Percentiles rank a stretch among this genome's conserved stretches.
phyloP scores from a whole-genome alignment of 2,113 vertebrate genomes.

The Dromiciops gliroides region DNA sequence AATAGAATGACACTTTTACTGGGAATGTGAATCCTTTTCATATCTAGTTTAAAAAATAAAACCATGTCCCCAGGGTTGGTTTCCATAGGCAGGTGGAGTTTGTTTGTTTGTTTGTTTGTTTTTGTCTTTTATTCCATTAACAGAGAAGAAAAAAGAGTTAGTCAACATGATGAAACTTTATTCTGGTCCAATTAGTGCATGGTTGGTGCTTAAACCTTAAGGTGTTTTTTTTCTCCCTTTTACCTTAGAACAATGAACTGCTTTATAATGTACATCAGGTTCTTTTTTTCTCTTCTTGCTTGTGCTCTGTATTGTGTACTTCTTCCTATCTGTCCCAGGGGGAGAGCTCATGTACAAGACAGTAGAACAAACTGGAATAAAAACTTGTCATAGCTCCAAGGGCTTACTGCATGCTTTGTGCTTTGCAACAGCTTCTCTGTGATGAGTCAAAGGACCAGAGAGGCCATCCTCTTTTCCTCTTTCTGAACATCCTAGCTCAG shows the following conservation, averaged over 20 bases:
- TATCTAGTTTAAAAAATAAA: neutral
- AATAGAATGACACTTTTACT: neutral
- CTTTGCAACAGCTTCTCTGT: conserved; percentile 42
- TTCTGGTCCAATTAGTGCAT: conserved; percentile 68
- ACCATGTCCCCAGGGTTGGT: neutral
- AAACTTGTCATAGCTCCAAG: conserved; percentile 40
- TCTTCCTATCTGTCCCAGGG: conserved; percentile 79
- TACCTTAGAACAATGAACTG: conserved; percentile 64
- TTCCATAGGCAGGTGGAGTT: neutral
- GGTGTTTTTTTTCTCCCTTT: neutral
- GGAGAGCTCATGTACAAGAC: conserved; percentile 61
- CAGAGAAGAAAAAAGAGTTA: neutral
- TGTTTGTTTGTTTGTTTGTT: neutral
- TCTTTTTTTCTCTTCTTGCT: conserved; percentile 64
- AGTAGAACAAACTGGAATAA: conserved; percentile 45
- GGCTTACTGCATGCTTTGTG: neutral
- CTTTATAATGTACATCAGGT: conserved; percentile 67
- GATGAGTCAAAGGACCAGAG: conserved; percentile 64
- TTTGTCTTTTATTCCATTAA: neutral
- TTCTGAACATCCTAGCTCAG: conserved; percentile 19
- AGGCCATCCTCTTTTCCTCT: conserved; percentile 67
- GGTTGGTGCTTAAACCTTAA: conserved; percentile 48
- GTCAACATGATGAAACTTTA: conserved; percentile 63
- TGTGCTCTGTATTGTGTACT: conserved; percentile 47
- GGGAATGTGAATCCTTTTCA: neutral